Conservation (phyloP, 2,888 invertebrate species). For the Archips crataeganus region DNA sequence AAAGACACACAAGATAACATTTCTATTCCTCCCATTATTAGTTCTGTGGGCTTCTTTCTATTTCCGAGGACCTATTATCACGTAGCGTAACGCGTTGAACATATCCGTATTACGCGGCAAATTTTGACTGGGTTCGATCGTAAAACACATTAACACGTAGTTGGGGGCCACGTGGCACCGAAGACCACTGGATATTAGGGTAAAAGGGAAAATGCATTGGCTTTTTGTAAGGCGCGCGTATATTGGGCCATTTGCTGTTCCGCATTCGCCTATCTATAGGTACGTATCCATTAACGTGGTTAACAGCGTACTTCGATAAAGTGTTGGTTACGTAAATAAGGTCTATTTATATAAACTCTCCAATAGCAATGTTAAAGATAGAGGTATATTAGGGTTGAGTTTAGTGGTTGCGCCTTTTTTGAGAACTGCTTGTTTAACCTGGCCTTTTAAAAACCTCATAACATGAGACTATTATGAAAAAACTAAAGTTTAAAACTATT, state of each 20-base stretch:
- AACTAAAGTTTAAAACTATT: not conserved
- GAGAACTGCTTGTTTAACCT: not conserved
- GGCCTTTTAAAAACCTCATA: not conserved
- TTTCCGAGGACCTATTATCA: constrained; percentile 14
- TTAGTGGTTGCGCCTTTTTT: not conserved
- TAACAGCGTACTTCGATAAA: constrained; percentile 26
- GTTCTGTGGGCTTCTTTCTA: not conserved
- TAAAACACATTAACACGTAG: constrained; percentile 83
- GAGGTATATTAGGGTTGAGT: not conserved
- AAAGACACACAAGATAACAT: too few relatives aligned
- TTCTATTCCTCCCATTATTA: too few relatives aligned
- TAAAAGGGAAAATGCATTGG: constrained; percentile 77
- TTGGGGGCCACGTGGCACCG: constrained; percentile 57
- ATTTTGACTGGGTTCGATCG: constrained; percentile 65
- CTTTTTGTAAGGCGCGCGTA: constrained; percentile 82
- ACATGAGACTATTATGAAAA: not conserved
- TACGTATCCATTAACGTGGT: constrained; percentile 34
- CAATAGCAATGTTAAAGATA: constrained; percentile 5
- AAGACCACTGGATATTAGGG: constrained; percentile 65
- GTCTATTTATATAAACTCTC: constrained; percentile 6
- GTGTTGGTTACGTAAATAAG: constrained; percentile 32
- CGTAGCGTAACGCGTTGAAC: constrained; percentile 15
- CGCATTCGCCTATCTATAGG: constrained; percentile 26
- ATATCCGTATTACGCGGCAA: constrained; percentile 52
- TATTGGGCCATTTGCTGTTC: constrained; percentile 57